phyloP scores from a whole-genome alignment of 2,113 vertebrate species.

The Mellivora capensis region DNA sequence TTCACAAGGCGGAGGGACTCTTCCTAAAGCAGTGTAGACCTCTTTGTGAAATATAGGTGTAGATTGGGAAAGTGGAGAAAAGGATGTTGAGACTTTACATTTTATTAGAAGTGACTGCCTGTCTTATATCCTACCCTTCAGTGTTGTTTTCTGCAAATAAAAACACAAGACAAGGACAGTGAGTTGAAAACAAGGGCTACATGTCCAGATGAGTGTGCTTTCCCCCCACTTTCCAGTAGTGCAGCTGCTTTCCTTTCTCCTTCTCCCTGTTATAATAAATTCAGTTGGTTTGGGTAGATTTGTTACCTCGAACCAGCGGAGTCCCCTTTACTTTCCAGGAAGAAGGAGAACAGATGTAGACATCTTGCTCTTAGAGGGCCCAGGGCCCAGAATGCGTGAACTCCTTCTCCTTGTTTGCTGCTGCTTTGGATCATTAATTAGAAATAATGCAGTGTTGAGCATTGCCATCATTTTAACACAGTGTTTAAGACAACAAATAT shows the following conservation, averaged over 20 bases:
- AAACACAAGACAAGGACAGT: background rate
- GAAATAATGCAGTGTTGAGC: background rate
- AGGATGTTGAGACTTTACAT: background rate
- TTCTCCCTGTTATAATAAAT: background rate
- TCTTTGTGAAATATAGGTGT: background rate
- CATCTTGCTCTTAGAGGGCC: background rate
- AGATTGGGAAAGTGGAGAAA: background rate
- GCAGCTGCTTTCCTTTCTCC: background rate
- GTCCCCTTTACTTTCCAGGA: background rate
- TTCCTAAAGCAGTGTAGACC: background rate
- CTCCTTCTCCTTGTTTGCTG: background rate
- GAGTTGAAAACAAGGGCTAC: background rate
- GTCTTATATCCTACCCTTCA: background rate
- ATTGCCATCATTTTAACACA: background rate
- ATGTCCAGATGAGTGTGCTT: background rate
- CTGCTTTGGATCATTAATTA: background rate
- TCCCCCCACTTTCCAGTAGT: background rate
- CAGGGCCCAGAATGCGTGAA: background rate
- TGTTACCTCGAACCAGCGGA: background rate
- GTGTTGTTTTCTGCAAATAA: background rate
- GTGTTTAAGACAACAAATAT: background rate
- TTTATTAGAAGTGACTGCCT: background rate
- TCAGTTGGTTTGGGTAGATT: background rate
- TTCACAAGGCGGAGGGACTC: conserved; percentile 38
- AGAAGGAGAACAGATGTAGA: background rate